Evolutionary conservation across 2,888 invertebrate species (phyloP), one percentile per base, ranked within the genome.

Genomic region (Chrysolina haemoptera): DNA sequence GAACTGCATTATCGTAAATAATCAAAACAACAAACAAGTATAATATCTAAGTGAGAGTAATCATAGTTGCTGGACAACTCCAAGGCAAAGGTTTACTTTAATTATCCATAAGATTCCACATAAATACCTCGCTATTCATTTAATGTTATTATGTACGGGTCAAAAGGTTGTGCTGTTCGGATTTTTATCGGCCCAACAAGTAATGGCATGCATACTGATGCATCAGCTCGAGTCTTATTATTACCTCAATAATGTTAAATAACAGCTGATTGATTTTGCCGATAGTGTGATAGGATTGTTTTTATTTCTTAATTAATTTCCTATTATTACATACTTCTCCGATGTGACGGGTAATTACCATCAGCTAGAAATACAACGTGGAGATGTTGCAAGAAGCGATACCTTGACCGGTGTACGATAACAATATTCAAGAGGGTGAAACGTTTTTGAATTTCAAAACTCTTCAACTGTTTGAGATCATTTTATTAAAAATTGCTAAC

Each of bases 211-310:
- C 67, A 55, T 67, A 62, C 69, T 53, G 74, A 67, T 67, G 67
- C 74, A 64, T 70, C 63, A 63, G 64, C 74, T 64, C 50, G 62
- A 50, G 73, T 73, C 68, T 69, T 69, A 66, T 73, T 73, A 73
- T 73, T 73, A 55, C 67, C 67, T 53, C 67, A 53, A 67, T 67
- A 67, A 67, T 41, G 53, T 55, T 67, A 53, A 67, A 66, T 66
- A 66, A 67, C 53, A 67, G 67, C 67, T 67, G 67, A 67, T 67
- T 53, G 67, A 67, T 67, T 53, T 50, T 53, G 18, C 40, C 53
- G 67, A 67, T 67, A 67, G 20, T 41, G 67, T 35, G 41, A 62
- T 46, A 66, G 41, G 62, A 71, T 71, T 71, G 70, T 70, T 71
- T 71, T 71, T 71, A 71, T 71, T 71, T 66, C 65, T 71, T 66